A percentile compares a stretch with the other conserved stretches of the same genome.
These are phyloP conservation scores for Listronotus bonariensis DNA, from an alignment of 1,140 invertebrate genomes.

Conservation along the genomic window DNA sequence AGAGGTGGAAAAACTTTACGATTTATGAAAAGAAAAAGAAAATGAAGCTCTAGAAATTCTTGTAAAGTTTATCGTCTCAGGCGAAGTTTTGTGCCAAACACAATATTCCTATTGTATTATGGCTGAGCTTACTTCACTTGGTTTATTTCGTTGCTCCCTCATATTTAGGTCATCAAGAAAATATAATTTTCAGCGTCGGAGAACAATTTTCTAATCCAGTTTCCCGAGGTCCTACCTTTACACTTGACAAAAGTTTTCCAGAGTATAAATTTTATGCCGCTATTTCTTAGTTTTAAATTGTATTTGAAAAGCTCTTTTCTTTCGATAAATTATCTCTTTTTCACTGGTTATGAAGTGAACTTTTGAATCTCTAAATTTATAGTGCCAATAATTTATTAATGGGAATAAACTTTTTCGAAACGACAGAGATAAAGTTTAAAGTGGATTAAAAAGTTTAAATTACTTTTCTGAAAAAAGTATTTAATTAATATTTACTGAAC, in stretches of 20 bases:
- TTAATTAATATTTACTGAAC: no score
- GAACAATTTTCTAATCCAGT: constrained; percentile 38
- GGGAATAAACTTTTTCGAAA: no score
- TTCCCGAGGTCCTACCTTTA: constrained; percentile 31
- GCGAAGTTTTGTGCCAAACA: constrained; percentile 35
- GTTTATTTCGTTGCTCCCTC: constrained; percentile 33
- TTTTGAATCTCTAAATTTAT: constrained; percentile 4
- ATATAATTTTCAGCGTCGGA: constrained; percentile 38
- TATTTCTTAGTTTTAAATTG: constrained; percentile 26
- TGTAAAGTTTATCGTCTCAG: constrained; percentile 26
- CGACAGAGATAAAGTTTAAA: no score
- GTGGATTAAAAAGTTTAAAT: no score
- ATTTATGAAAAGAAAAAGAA: constrained; percentile 26
- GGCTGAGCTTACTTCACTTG: constrained; percentile 27
- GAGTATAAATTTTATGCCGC: constrained; percentile 19
- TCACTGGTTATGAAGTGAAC: background rate
- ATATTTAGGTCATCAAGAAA: constrained; percentile 37
- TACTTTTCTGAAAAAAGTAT: no score
- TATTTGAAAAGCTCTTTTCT: constrained; percentile 13
- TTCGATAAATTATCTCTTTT: constrained; percentile 15
- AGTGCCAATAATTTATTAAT: background rate
- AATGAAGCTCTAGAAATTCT: constrained; percentile 17
- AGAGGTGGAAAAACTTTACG: constrained; percentile 15
- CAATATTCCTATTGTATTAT: constrained; percentile 35
- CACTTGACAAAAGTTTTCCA: constrained; percentile 23